Base-by-base conservation (phyloP, 2,888 invertebrate genomes). In the Sclerodermus sp. region DNA sequence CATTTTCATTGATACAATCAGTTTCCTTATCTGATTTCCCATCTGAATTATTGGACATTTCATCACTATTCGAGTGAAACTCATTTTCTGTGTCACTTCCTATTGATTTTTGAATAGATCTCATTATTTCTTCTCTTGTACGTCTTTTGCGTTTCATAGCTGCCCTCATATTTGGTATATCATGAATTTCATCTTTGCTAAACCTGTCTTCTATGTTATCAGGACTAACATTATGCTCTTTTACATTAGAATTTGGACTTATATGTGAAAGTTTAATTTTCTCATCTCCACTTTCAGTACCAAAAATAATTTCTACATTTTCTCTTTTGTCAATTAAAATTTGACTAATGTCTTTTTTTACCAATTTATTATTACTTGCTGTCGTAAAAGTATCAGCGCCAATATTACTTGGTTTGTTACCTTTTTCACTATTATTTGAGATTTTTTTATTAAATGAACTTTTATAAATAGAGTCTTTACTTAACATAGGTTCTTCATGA, bases 281-380 rank as follows among this genome's bases (percentile, higher is more conserved):
- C 12, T 67, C 67, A 14, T 66, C 67, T 17, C 58, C 58, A 18
- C 59, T 66, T 53, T 62, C 62, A 10, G 44, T 43, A 2, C 60
- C 58, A 47, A 66, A 66, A 31, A 67, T 67, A 6, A 57, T 60
- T 42, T 67, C 56, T 12, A 65, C 50, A 15, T 67, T 63, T 37
- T 56, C 58, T 30, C 49, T 46, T 32, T 58, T 55, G 0, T 55
- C 49, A 1, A 42, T 32, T 30, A 56, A 39, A 0, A 48, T 42
- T 23, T 54, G 44, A 12, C 49, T 51, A 31, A 51, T 36, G 48
- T 61, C 56, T 39, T 40, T 55, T 29, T 51, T 64, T 12, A 49
- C 13, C 1, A 46, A 37, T 42, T 44, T 51, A 14, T 37, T n/a
- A 14, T 17, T 38, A 12, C 10, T 45, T 40, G 36, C 49, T 51